Percentiles rank a stretch among this genome's conserved stretches.
Conservation (phyloP, 2,113 vertebrate species). For the Tachysurus vachellii region DNA sequence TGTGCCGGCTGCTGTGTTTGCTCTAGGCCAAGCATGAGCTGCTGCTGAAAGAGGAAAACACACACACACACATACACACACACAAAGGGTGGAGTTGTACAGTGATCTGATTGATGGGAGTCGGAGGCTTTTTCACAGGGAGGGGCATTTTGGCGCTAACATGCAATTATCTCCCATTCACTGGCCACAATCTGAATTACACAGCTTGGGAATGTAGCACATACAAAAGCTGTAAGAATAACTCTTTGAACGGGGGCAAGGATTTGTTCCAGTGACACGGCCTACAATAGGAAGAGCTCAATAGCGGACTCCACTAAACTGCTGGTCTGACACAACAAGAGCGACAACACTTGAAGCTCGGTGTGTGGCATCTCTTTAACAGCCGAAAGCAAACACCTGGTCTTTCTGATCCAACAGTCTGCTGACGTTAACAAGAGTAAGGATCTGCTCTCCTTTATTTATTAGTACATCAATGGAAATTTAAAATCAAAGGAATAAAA, state of each 20-base stretch:
- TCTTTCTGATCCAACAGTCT: slow-evolving; percentile 3
- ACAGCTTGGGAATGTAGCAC: slow-evolving; percentile 53
- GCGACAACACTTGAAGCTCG: slow-evolving; percentile 8
- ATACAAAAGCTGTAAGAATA: slow-evolving; percentile 52
- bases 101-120: slow-evolving; percentile 72
- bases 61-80: slow-evolving; percentile 36
- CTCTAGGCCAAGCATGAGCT: slow-evolving; percentile 64
- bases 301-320: slow-evolving; percentile 30
- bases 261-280: slow-evolving; percentile 51
- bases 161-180: slow-evolving; percentile 77
- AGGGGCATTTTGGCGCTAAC: slow-evolving; percentile 68
- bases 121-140: slow-evolving; percentile 69
- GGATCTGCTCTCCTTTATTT: background rate
- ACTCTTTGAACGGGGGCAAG: slow-evolving; percentile 40
- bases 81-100: slow-evolving; percentile 48
- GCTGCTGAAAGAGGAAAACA: slow-evolving; percentile 56
- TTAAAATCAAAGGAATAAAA: background rate
- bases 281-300: slow-evolving; percentile 38
- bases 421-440: background rate
- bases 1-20: slow-evolving; percentile 65
- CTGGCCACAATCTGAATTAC: slow-evolving; percentile 69
- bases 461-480: slow-evolving; percentile 12
- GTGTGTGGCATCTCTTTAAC: slow-evolving; percentile 39
- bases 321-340: slow-evolving; percentile 26
- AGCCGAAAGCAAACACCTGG: slow-evolving; percentile 25